A percentile compares a stretch with the other conserved stretches of the same genome.
These are phyloP conservation scores for Dromas ardeola DNA, from an alignment of 2,113 vertebrate species.

Conservation along the genomic window DNA sequence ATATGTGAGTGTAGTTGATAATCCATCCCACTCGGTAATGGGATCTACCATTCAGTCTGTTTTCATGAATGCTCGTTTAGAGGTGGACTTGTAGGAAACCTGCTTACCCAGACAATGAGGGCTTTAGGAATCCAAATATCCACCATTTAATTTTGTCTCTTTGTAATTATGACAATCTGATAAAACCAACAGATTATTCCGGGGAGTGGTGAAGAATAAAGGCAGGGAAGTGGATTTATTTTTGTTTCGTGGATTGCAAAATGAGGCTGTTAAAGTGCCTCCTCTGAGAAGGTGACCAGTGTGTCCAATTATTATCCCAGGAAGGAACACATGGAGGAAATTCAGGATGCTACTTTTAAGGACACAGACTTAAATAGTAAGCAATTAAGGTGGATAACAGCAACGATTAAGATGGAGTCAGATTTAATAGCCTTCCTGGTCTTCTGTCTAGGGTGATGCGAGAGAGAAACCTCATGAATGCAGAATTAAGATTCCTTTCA, in stretches of 20 bases:
- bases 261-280: background rate
- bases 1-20: background rate
- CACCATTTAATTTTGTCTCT: background rate
- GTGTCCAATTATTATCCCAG: background rate
- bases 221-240: background rate
- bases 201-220: background rate
- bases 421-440: background rate
- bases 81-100: background rate
- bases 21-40: background rate
- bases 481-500: background rate
- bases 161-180: background rate
- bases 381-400: background rate
- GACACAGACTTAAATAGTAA: background rate
- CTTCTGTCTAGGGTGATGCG: background rate
- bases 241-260: background rate
- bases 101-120: background rate
- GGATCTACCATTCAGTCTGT: background rate
- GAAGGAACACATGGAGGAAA: background rate
- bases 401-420: background rate
- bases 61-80: background rate
- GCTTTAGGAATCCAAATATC: background rate
- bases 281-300: background rate
- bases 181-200: background rate
- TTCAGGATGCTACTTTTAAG: background rate
- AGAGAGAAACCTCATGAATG: background rate